A percentile compares a stretch with the other conserved stretches of the same genome.
phyloP scores from a whole-genome alignment of 2,888 invertebrate species.

The Hirtodrosophila alboralis region DNA sequence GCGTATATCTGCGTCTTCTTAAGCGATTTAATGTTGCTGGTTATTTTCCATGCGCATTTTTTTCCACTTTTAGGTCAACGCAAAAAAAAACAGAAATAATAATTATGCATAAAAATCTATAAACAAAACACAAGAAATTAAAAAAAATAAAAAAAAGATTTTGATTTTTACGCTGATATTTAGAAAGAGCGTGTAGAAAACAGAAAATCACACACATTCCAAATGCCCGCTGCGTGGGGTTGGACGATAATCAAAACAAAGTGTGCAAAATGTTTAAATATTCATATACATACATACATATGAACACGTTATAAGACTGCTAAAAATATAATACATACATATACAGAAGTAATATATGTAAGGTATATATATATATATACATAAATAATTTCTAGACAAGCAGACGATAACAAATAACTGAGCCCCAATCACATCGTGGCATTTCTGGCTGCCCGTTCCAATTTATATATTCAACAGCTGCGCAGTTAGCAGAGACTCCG shows the following conservation, averaged over 20 bases:
- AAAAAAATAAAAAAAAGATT: constrained; percentile 10
- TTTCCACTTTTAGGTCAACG: constrained; percentile 60
- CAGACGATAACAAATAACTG: constrained; percentile 12
- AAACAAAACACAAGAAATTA: constrained; percentile 8
- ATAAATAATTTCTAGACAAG: constrained; percentile 1
- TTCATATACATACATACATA: constrained; percentile 18
- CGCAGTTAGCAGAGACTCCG: constrained; percentile 25
- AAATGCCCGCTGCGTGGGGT: constrained; percentile 29
- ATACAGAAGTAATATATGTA: too few species aligned
- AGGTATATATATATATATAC: constrained; percentile 5
- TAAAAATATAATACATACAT: constrained; percentile 34
- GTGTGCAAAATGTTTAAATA: constrained; percentile 56
- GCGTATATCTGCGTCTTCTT: constrained; percentile 3
- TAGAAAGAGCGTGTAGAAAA: constrained; percentile 66
- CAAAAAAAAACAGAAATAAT: too few species aligned
- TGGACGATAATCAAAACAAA: constrained; percentile 61
- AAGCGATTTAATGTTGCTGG: constrained; percentile 43
- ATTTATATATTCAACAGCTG: constrained; percentile 31
- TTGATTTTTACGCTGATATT: constrained; percentile 49
- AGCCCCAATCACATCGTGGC: constrained; percentile 9
- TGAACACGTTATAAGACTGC: constrained; percentile 30
- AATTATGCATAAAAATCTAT: constrained; percentile 38
- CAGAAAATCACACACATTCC: constrained; percentile 35
- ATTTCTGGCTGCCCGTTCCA: constrained; percentile 46
- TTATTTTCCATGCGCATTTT: constrained; percentile 61